Conservation (phyloP, 2,888 invertebrate species). For the Gandaritis pyraliata region DNA sequence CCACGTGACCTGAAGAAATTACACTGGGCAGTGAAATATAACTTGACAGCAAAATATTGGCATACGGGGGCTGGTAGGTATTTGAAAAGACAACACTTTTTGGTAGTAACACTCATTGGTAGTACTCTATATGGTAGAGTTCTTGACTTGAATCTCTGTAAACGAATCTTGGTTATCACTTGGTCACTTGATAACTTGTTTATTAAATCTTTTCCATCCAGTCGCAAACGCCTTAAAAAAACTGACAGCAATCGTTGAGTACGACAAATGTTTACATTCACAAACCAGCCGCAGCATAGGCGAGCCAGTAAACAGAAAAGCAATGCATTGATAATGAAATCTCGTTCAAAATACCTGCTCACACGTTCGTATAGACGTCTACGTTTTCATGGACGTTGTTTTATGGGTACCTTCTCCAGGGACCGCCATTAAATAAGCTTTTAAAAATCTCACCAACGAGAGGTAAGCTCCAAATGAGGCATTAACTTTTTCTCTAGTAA, state of each 20-base stretch:
- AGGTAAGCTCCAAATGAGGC: slow-evolving; percentile 29
- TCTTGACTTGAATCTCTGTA: too few relatives aligned
- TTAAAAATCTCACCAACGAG: slow-evolving; percentile 18
- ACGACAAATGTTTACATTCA: slow-evolving; percentile 5
- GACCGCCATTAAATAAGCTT: slow-evolving; percentile 31
- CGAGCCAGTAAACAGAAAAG: slow-evolving; percentile 1
- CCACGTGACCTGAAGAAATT: too few relatives aligned
- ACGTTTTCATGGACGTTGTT: slow-evolving; percentile 17
- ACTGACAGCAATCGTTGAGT: slow-evolving; percentile 28
- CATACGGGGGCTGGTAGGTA: too few relatives aligned
- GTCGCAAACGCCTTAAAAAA: slow-evolving; percentile 30
- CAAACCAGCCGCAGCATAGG: slow-evolving; percentile 3
- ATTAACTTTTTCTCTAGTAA: slow-evolving; percentile 47
- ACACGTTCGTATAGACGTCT: slow-evolving; percentile 3
- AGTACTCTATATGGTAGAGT: too few relatives aligned
- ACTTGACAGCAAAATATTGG: too few relatives aligned
- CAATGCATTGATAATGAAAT: slow-evolving; percentile 12
- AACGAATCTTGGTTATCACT: too few relatives aligned
- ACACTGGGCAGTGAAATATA: too few relatives aligned
- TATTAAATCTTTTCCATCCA: neutral
- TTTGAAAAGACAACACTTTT: too few relatives aligned
- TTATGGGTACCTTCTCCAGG: slow-evolving; percentile 21
- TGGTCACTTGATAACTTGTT: too few relatives aligned
- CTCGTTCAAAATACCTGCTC: slow-evolving; percentile 2
- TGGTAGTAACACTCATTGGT: too few relatives aligned